A percentile compares a stretch with the other conserved stretches of the same genome.
These are phyloP conservation scores for Cotesia chilonis DNA, from an alignment of 1,140 invertebrate species.

Conservation along the genomic window DNA sequence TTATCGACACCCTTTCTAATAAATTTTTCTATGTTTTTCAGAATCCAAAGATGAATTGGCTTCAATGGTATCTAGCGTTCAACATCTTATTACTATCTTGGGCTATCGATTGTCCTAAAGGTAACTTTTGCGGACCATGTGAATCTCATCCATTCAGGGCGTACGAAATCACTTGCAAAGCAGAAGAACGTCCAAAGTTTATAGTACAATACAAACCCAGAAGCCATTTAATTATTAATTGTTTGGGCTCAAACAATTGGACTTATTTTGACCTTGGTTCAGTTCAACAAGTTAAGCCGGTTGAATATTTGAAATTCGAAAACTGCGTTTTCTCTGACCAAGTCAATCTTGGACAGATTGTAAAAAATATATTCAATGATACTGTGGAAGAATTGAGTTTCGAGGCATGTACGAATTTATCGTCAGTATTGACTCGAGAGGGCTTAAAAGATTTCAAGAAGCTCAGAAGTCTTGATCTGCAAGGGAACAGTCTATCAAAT, in stretches of 20 bases:
- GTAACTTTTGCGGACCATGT: not conserved
- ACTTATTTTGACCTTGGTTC: slow-evolving; percentile 38
- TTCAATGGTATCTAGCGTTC: too few species aligned
- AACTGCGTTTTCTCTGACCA: slow-evolving; percentile 50
- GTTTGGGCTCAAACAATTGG: slow-evolving; percentile 42
- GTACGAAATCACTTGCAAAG: slow-evolving; percentile 39
- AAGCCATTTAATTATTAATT: slow-evolving; percentile 42
- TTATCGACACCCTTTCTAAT: too few species aligned
- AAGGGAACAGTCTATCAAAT: slow-evolving; percentile 64
- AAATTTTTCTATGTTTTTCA: too few species aligned
- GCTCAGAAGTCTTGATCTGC: slow-evolving; percentile 62
- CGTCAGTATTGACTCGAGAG: slow-evolving; percentile 61
- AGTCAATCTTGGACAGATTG: slow-evolving; percentile 46
- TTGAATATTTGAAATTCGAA: slow-evolving; percentile 38
- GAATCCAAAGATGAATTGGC: too few species aligned
- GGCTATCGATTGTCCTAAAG: slow-evolving; percentile 12
- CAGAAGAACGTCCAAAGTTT: slow-evolving; percentile 30
- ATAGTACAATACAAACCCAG: slow-evolving; percentile 36
- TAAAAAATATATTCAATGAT: slow-evolving; percentile 55
- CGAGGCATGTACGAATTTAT: slow-evolving; percentile 63
- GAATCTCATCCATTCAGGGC: not conserved
- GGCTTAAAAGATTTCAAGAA: slow-evolving; percentile 67
- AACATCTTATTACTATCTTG: not conserved
- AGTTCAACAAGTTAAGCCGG: slow-evolving; percentile 2
- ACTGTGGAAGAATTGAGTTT: slow-evolving; percentile 63